A percentile compares a stretch with the other conserved stretches of the same genome.
Evolutionary conservation across 2,797 vertebrate species (phyloP).

Genomic region (Acanthis flammea): DNA sequence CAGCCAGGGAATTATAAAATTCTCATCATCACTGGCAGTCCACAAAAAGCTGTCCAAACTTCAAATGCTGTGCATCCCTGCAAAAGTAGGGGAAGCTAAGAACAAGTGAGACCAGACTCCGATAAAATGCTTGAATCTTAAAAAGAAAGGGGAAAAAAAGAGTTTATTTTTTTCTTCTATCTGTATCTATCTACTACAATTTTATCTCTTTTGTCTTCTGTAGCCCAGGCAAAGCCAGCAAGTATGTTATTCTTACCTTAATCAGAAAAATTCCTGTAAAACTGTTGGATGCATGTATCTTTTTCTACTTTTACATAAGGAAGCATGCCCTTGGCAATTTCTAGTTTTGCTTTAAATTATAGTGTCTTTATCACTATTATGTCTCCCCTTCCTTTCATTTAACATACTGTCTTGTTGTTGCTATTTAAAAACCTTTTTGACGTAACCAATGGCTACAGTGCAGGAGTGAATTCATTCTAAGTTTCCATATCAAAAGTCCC

Average conservation of each 20-base stretch:
- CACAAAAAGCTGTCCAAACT: background rate
- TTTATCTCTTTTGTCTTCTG: conserved; percentile 6
- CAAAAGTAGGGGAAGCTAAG: background rate
- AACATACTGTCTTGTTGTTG: background rate
- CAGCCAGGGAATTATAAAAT: background rate
- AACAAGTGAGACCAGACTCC: background rate
- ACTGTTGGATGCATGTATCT: background rate
- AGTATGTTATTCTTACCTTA: conserved; percentile 43
- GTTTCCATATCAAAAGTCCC: background rate
- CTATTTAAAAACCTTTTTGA: background rate
- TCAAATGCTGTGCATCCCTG: background rate
- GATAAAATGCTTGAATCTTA: background rate
- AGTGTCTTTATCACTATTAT: background rate
- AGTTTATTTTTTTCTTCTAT: background rate
- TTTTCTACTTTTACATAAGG: background rate
- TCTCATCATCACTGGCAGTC: background rate
- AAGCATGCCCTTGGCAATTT: background rate
- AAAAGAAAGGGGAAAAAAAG: background rate
- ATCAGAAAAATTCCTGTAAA: conserved; percentile 16
- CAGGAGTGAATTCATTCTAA: background rate
- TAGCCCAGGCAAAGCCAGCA: conserved; percentile 58
- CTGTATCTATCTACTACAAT: background rate
- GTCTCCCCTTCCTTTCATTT: background rate
- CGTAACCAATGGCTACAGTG: background rate
- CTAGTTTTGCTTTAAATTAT: background rate